Percentiles rank a stretch among this genome's conserved stretches.
phyloP scores from a whole-genome alignment of 2,888 invertebrate species.

The Tortricodes alternella region DNA sequence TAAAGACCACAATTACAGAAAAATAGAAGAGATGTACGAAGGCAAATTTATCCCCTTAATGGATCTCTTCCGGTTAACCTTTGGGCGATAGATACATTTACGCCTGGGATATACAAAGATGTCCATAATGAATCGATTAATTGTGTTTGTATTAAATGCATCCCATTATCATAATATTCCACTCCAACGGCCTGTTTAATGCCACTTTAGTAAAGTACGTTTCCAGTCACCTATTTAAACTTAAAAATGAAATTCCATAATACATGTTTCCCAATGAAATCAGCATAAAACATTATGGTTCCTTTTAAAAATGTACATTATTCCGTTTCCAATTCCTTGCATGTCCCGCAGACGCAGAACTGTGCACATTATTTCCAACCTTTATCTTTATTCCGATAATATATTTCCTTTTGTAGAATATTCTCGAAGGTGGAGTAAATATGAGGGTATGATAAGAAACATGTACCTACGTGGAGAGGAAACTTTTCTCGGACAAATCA shows the following conservation, averaged over 20 bases:
- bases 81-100: too few species aligned
- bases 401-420: slow-evolving; percentile 16
- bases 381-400: slow-evolving; percentile 19
- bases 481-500: not conserved
- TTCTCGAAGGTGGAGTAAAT: slow-evolving; percentile 1
- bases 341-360: slow-evolving; percentile 9
- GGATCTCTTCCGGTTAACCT: too few species aligned
- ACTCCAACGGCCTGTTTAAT: too few species aligned
- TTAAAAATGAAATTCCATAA: not conserved
- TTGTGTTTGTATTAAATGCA: too few species aligned
- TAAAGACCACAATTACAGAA: too few species aligned
- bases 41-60: too few species aligned
- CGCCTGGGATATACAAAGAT: too few species aligned
- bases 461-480: not conserved
- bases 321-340: slow-evolving; percentile 12
- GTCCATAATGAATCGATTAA: too few species aligned
- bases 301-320: slow-evolving; percentile 16
- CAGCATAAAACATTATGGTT: slow-evolving; percentile 8
- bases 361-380: slow-evolving; percentile 13
- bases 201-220: too few species aligned
- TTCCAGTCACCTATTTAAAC: not conserved
- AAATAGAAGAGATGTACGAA: too few species aligned
- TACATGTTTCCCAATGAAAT: not conserved
- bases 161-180: too few species aligned
- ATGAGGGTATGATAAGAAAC: slow-evolving; percentile 11